These are phyloP conservation scores for Tiaroga cobitis DNA, from an alignment of 2,797 vertebrate species.

Conservation along the genomic window DNA sequence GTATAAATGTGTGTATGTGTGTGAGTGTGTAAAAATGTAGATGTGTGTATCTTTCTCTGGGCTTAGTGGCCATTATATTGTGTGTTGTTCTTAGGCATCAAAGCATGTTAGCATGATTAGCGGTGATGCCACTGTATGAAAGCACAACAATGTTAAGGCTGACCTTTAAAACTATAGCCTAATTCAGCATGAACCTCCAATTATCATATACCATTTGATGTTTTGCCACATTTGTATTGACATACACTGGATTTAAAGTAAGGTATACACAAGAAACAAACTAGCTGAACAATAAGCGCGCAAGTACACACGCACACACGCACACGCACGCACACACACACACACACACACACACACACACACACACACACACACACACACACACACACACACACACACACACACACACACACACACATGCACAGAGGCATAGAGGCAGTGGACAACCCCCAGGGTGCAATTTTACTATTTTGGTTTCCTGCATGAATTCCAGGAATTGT, in stretches of 20 bases:
- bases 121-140: slow-evolving; percentile 6
- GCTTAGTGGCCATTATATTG: slow-evolving; percentile 23
- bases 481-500: slow-evolving; percentile 47
- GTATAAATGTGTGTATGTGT: slow-evolving; percentile 41
- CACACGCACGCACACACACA: too few relatives aligned
- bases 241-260: neutral
- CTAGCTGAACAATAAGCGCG: neutral
- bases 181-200: neutral
- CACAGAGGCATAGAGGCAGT: neutral
- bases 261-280: neutral
- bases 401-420: slow-evolving; percentile 2
- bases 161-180: neutral
- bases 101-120: slow-evolving; percentile 48
- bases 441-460: slow-evolving; percentile 31
- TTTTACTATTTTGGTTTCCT: slow-evolving; percentile 49
- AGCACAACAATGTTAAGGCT: slow-evolving; percentile 28
- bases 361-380: neutral
- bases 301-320: neutral
- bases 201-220: slow-evolving; percentile 4
- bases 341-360: slow-evolving; percentile 1
- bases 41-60: slow-evolving; percentile 6
- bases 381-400: neutral
- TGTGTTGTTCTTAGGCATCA: slow-evolving; percentile 24
- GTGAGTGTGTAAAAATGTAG: slow-evolving; percentile 17
- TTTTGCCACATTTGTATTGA: neutral